Conservation (phyloP, 2,888 invertebrate species). For the Oscheius myriophilus region DNA sequence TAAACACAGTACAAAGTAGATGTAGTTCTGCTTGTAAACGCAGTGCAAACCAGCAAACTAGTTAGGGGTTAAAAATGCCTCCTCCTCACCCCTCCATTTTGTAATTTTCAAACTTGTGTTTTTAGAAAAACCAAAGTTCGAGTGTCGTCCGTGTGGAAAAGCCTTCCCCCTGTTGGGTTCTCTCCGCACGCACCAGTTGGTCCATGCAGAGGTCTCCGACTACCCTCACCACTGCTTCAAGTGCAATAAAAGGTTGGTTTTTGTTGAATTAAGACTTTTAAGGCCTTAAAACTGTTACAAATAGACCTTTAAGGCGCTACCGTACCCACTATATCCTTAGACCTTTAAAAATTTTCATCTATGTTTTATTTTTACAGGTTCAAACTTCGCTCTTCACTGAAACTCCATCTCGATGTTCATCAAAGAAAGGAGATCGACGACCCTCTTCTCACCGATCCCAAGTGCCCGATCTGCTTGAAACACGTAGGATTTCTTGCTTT, state of each 20-base stretch:
- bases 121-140: too few species aligned
- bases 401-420: conserved; percentile 32
- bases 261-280: too few species aligned
- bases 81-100: too few species aligned
- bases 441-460: conserved; percentile 31
- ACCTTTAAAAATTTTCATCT: neutral
- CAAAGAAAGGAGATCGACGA: conserved; percentile 31
- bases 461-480: conserved; percentile 32
- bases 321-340: neutral
- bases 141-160: too few species aligned
- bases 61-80: too few species aligned
- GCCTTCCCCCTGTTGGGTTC: too few species aligned
- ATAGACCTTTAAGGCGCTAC: neutral
- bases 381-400: conserved; percentile 30
- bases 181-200: too few species aligned
- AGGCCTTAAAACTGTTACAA: too few species aligned
- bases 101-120: too few species aligned
- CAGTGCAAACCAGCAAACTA: too few species aligned
- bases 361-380: conserved; percentile 11
- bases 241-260: conserved; percentile 17
- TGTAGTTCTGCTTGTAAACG: too few species aligned
- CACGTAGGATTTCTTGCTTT: conserved; percentile 15
- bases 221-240: conserved; percentile 23
- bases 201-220: neutral
- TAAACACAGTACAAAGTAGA: too few species aligned